Percentiles rank a stretch among this genome's conserved stretches.
These are phyloP conservation scores for Tringa solitaria DNA, from an alignment of 2,113 vertebrate species.

Conservation along the genomic window DNA sequence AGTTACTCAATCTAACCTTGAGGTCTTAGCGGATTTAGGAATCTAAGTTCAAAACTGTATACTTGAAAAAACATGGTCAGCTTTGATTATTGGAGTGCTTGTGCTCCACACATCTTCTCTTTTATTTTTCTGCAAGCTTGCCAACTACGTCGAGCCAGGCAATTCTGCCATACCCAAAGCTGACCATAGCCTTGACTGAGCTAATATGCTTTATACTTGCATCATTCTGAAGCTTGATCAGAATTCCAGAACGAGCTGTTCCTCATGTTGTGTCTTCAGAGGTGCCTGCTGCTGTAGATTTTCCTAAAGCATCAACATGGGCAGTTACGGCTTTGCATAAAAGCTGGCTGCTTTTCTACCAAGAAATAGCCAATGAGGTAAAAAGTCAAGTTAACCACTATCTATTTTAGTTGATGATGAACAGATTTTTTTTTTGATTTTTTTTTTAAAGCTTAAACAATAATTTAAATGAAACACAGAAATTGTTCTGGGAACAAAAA, in stretches of 20 bases:
- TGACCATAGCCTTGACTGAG: background rate
- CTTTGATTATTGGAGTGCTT: background rate
- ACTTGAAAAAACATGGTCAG: background rate
- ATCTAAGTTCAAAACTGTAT: background rate
- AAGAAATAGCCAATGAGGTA: background rate
- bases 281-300: background rate
- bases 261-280: background rate
- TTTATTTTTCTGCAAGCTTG: background rate
- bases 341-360: background rate
- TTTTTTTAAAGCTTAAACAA: background rate
- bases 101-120: background rate
- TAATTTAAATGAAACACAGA: background rate
- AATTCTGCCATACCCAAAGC: background rate
- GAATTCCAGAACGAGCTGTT: background rate
- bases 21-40: background rate
- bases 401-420: background rate
- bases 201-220: background rate
- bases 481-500: background rate
- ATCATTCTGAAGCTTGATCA: background rate
- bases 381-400: background rate
- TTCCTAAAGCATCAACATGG: background rate
- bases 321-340: background rate
- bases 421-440: background rate
- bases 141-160: background rate
- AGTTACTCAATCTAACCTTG: background rate